A percentile compares a stretch with the other conserved stretches of the same genome.
Conservation (phyloP, 2,113 vertebrate species). For the Prionailurus viverrinus region DNA sequence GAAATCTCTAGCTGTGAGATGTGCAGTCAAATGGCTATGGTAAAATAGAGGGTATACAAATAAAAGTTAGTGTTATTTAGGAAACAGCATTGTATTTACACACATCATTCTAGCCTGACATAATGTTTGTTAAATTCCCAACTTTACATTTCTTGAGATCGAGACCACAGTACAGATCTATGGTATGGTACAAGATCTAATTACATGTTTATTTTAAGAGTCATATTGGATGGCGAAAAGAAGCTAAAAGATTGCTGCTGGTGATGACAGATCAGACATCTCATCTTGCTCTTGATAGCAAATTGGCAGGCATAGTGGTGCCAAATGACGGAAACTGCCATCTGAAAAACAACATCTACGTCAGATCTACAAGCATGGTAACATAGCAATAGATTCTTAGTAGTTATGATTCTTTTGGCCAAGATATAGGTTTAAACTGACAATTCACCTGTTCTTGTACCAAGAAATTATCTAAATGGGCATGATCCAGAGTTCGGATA, state of each 20-base stretch:
- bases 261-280: constrained; percentile 99
- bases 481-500: constrained; percentile 46
- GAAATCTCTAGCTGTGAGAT: background rate
- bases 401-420: background rate
- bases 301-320: constrained; percentile 95
- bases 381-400: constrained; percentile 77
- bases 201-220: constrained; percentile 87
- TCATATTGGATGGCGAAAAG: constrained; percentile 96
- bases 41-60: background rate
- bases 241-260: constrained; percentile 95
- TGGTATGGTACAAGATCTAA: constrained; percentile 72
- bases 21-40: background rate
- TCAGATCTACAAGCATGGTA: constrained; percentile 95
- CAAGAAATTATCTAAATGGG: constrained; percentile 44
- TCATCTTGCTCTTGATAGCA: constrained; percentile 97
- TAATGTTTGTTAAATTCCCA: constrained; percentile 8
- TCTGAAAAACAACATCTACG: constrained; percentile 94
- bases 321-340: constrained; percentile 97
- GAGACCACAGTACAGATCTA: constrained; percentile 28
- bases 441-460: constrained; percentile 40
- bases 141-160: constrained; percentile 49
- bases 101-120: constrained; percentile 13
- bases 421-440: constrained; percentile 31
- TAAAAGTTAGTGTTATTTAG: background rate
- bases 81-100: background rate